Evolutionary conservation across 2,797 vertebrate genomes (phyloP).

Genomic region (Sphenopsis melanotis): DNA sequence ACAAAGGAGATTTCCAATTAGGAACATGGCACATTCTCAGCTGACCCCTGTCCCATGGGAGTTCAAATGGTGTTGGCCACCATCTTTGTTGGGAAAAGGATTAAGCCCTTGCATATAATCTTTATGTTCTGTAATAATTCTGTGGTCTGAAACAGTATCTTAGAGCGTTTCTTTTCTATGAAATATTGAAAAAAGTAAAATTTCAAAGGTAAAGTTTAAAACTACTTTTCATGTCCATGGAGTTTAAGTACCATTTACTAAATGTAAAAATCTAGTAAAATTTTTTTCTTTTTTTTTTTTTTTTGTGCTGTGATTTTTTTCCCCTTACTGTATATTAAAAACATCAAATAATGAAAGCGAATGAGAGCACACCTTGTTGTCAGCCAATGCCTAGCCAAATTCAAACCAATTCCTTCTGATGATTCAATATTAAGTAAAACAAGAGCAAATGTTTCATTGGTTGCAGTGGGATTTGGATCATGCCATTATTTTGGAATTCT

Average conservation of each 20-base stretch:
- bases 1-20: slow-evolving; percentile 64
- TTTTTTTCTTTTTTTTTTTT: slow-evolving; percentile 28
- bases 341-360: not conserved
- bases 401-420: not conserved
- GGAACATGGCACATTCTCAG: slow-evolving; percentile 57
- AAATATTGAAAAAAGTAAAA: slow-evolving; percentile 58
- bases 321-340: not conserved
- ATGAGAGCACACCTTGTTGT: not conserved
- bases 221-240: slow-evolving; percentile 65
- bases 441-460: not conserved
- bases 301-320: slow-evolving; percentile 30
- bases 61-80: not conserved
- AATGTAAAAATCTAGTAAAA: slow-evolving; percentile 71
- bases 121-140: slow-evolving; percentile 70
- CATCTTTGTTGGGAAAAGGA: slow-evolving; percentile 30
- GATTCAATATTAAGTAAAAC: not conserved
- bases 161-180: slow-evolving; percentile 69
- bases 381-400: not conserved
- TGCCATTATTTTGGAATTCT: not conserved
- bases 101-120: slow-evolving; percentile 65
- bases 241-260: slow-evolving; percentile 57
- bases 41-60: not conserved
- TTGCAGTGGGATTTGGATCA: not conserved
- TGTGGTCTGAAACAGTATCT: slow-evolving; percentile 66
- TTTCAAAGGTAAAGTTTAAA: slow-evolving; percentile 63